Conservation (phyloP, 1,140 invertebrate species). For the Lepidurus arcticus region DNA sequence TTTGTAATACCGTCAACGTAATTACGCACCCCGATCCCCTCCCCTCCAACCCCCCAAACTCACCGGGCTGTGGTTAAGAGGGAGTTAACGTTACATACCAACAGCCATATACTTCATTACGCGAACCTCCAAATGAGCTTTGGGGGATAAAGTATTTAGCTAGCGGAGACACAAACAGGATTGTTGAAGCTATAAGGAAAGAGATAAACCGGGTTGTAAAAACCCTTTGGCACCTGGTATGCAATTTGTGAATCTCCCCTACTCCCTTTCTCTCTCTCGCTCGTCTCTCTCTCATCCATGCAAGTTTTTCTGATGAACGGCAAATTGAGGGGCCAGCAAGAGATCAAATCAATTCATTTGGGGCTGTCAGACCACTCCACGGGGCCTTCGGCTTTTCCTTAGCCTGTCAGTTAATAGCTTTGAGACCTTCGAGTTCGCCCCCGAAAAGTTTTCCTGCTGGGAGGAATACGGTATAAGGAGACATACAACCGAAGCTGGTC, state of each 20-base stretch:
- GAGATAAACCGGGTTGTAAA: constrained; percentile 5
- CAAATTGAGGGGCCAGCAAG: constrained; percentile 8
- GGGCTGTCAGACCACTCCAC: neutral
- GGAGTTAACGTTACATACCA: neutral
- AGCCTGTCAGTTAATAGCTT: constrained; percentile 3
- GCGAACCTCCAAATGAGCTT: constrained; percentile 2
- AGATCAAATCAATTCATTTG: constrained; percentile 12
- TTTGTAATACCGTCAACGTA: constrained; percentile 6
- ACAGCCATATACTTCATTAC: constrained; percentile 11
- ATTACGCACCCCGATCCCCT: neutral
- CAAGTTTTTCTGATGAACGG: constrained; percentile 4
- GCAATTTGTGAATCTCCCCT: neutral
- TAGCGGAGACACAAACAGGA: constrained; percentile 14
- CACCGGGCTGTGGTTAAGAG: neutral
- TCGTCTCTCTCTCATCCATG: neutral
- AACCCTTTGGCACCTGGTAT: neutral
- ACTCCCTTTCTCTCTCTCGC: neutral
- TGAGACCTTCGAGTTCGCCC: neutral
- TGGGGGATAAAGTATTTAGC: constrained; percentile 13
- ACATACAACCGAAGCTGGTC: neutral
- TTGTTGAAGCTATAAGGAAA: neutral
- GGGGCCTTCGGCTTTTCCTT: neutral
- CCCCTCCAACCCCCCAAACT: neutral
- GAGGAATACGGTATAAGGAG: neutral
- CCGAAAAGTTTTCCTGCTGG: no score